Evolutionary conservation across 2,113 vertebrate species (phyloP).

Genomic region (Pseudopipra pipra): DNA sequence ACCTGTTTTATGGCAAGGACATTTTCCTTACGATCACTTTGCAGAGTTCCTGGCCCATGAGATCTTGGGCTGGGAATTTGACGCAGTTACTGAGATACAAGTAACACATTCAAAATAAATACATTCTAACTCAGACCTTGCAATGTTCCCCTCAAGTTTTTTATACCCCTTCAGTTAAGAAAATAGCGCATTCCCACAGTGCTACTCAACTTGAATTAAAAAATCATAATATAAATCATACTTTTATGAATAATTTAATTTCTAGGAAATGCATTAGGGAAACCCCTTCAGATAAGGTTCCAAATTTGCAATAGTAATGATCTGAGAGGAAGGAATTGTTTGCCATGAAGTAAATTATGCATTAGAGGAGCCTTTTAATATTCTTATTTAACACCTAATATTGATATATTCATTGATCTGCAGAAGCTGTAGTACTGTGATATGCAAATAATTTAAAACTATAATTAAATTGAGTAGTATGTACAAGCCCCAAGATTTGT

Average conservation of each 20-base stretch:
- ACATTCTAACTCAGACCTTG: not conserved
- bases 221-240: slow-evolving; percentile 27
- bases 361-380: slow-evolving; percentile 23
- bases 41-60: not conserved
- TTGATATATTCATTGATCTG: slow-evolving; percentile 7
- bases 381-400: slow-evolving; percentile 45
- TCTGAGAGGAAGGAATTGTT: slow-evolving; percentile 37
- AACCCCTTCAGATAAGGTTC: slow-evolving; percentile 35
- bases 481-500: not conserved
- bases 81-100: not conserved
- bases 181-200: slow-evolving; percentile 30
- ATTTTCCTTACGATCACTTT: not conserved
- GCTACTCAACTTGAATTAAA: slow-evolving; percentile 28
- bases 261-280: slow-evolving; percentile 18
- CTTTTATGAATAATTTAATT: slow-evolving; percentile 58
- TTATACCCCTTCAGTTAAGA: not conserved
- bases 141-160: not conserved
- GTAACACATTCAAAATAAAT: not conserved
- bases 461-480: not conserved
- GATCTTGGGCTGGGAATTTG: not conserved
- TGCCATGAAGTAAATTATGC: slow-evolving; percentile 31
- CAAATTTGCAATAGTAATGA: slow-evolving; percentile 35
- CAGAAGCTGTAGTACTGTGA: not conserved
- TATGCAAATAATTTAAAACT: slow-evolving; percentile 24
- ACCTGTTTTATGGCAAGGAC: not conserved